Base-by-base conservation (phyloP, 2,888 invertebrate species). In the Allolobophora icterica region DNA sequence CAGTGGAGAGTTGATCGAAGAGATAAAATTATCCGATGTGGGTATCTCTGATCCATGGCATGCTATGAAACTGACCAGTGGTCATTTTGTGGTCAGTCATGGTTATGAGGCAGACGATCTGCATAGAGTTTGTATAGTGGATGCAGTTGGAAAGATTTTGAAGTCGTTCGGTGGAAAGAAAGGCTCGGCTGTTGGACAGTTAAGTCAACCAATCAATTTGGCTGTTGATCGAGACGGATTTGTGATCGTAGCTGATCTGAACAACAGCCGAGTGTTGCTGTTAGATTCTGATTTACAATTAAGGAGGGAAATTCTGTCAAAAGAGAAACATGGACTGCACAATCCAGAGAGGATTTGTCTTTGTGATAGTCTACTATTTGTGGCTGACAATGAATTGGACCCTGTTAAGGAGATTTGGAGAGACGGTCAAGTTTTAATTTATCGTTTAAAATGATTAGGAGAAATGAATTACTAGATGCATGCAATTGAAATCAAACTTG, bases 171-270 rank as follows among this genome's bases (percentile, higher is more conserved):
- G 71, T 71, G 71, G 71, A 71, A 71, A 71, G 71, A 71, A 30
- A 13, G 71, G 71, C 5, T 71, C 71, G n/a, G 71, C 8, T 8
- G 0, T n/a, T 71, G 71, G 71, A n/a, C 30, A 71, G n/a, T n/a
- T 71, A n/a, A 71, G 17, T 71, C 71, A n/a, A 11, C 71, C 71
- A n/a, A 71, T 71, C n/a, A 8, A 71, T 71, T 71, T 71, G n/a
- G 71, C 71, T 71, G 30, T 71, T n/a, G 71, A 71, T 71, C n/a
- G 71, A 71, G n/a, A 71, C n/a, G 71, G 71, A 71, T 71, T n/a
- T 71, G 71, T 71, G n/a, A n/a, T 71, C 30, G 71, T 71, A 30
- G 30, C 71, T 71, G 71, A 71, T 71, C 71, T 71, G 30, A n/a
- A 71, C 71, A 71, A 71, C n/a, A 71, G 71, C 11, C 71, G 71